phyloP scores from a whole-genome alignment of 1,140 invertebrate species.

The Megathymus violae region DNA sequence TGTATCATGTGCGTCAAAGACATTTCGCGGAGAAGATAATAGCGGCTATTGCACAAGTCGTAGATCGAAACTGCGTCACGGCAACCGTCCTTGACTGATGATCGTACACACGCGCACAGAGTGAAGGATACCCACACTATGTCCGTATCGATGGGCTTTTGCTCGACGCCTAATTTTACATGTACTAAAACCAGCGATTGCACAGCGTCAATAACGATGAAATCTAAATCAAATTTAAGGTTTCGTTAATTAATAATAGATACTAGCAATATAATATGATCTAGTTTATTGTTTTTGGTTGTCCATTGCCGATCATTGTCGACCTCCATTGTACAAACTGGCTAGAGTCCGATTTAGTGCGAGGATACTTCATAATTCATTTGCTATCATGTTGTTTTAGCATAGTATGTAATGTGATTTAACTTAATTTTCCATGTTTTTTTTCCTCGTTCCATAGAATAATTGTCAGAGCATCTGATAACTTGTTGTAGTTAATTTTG shows the following conservation, averaged over 20 bases:
- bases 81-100: no score
- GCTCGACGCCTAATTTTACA: neutral
- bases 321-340: slow-evolving; percentile 7
- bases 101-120: no score
- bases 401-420: slow-evolving; percentile 34
- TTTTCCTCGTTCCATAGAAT: slow-evolving; percentile 7
- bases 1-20: neutral
- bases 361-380: slow-evolving; percentile 34
- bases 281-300: slow-evolving; percentile 7
- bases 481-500: slow-evolving; percentile 37
- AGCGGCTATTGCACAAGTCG: no score
- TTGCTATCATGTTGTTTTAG: slow-evolving; percentile 37
- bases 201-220: slow-evolving; percentile 1
- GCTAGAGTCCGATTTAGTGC: neutral
- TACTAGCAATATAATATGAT: neutral
- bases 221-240: slow-evolving; percentile 22
- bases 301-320: neutral
- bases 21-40: neutral
- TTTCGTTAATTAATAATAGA: slow-evolving; percentile 2
- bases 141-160: neutral
- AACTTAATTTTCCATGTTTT: slow-evolving; percentile 24
- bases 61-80: no score
- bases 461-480: slow-evolving; percentile 34
- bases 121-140: no score
- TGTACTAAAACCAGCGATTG: neutral